These are phyloP conservation scores for Sinotaia quadrata DNA, from an alignment of 2,888 invertebrate species.

Conservation along the genomic window DNA sequence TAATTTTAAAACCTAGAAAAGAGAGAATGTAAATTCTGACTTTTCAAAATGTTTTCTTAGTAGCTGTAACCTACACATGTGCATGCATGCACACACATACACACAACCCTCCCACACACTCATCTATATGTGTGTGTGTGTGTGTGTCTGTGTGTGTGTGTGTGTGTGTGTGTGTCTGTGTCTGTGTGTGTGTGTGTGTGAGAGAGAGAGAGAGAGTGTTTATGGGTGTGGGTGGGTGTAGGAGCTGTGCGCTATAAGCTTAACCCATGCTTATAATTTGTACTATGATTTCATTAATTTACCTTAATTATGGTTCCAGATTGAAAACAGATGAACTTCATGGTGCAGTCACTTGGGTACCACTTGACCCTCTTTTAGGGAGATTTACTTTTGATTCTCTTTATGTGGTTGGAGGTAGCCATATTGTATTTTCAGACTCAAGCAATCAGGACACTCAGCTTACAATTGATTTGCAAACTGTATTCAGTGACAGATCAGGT, in stretches of 20 bases:
- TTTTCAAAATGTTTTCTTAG: too few relatives aligned
- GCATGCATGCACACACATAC: too few relatives aligned
- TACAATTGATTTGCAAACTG: constrained; percentile 33
- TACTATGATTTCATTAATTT: neutral
- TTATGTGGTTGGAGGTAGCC: constrained; percentile 47
- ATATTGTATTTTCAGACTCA: constrained; percentile 47
- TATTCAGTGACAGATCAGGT: constrained; percentile 59
- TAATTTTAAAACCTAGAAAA: too few relatives aligned
- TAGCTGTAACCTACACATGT: too few relatives aligned
- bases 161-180: constrained; percentile 4
- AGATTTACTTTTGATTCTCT: constrained; percentile 47
- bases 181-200: neutral
- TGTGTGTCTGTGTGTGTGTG: neutral
- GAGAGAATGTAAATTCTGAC: too few relatives aligned
- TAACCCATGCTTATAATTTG: neutral
- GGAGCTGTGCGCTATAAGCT: neutral
- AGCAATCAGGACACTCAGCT: constrained; percentile 28
- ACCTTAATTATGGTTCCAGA: constrained; percentile 31
- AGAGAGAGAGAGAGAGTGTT: too few relatives aligned
- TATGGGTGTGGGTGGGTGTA: neutral
- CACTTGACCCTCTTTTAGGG: constrained; percentile 31
- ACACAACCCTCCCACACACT: too few relatives aligned
- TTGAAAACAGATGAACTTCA: constrained; percentile 44
- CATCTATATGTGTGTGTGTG: neutral
- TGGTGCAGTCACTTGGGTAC: constrained; percentile 52